These are phyloP conservation scores for Drosophila mimetica DNA, from an alignment of 2,888 invertebrate genomes.

Conservation along the genomic window DNA sequence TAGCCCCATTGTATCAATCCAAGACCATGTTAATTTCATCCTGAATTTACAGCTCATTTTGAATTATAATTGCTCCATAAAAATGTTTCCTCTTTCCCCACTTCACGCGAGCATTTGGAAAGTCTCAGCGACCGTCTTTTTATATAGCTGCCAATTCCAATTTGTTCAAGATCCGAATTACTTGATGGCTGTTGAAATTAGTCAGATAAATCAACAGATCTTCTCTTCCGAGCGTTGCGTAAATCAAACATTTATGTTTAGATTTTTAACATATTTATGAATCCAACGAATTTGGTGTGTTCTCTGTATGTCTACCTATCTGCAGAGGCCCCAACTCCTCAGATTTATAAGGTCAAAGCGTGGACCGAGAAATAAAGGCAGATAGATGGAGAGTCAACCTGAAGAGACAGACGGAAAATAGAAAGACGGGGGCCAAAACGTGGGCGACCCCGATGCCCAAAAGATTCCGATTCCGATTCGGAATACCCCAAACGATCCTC, in stretches of 20 bases:
- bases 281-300: slow-evolving; percentile 53
- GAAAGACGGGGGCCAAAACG: slow-evolving; percentile 57
- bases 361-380: slow-evolving; percentile 57
- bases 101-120: slow-evolving; percentile 10
- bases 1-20: slow-evolving; percentile 15
- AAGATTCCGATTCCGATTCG: slow-evolving; percentile 51
- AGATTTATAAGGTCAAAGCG: slow-evolving; percentile 75
- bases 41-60: slow-evolving; percentile 29
- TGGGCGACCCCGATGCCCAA: slow-evolving; percentile 59
- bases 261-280: slow-evolving; percentile 58
- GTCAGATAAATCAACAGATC: slow-evolving; percentile 63
- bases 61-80: slow-evolving; percentile 58
- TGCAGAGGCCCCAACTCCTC: slow-evolving; percentile 12
- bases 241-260: slow-evolving; percentile 74
- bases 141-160: slow-evolving; percentile 49
- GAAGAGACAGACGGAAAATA: slow-evolving; percentile 44
- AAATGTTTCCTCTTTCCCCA: slow-evolving; percentile 46
- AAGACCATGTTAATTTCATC: slow-evolving; percentile 12
- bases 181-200: slow-evolving; percentile 66
- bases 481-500: slow-evolving; percentile 29
- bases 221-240: slow-evolving; percentile 57
- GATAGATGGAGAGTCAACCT: slow-evolving; percentile 45
- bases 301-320: slow-evolving; percentile 1
- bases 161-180: slow-evolving; percentile 64
- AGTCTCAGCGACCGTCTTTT: background rate